Evolutionary conservation across 2,888 invertebrate species (phyloP), one percentile per base, ranked within the genome.

Genomic region (Trilocha varians): DNA sequence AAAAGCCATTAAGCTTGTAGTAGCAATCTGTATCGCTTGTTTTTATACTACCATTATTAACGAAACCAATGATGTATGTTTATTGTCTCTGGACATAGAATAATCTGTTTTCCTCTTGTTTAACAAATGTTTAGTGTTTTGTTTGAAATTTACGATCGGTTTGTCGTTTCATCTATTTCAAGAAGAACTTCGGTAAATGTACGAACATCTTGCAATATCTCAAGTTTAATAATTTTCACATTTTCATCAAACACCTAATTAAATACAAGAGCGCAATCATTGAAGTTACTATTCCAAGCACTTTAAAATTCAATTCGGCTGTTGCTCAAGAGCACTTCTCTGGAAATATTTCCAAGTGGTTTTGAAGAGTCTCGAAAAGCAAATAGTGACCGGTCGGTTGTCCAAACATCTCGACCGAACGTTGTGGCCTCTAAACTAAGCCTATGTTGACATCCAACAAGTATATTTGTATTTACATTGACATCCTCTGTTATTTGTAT

Each of bases 321-420:
- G 62, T 68, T 67, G 60, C 68, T 70, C 55, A 72, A 74, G 64
- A 64, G 62, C 62, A 63, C 55, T 58, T 61, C 61, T 70, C 65
- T 69, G 67, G 62, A 76, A 77, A 79, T 76, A 78, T 79, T 73
- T 79, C 76, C 59, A 67, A 79, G 78, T 75, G 72, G 67, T 74
- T 70, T 78, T 62, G 71, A 76, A 70, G 69, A 74, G 72, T 68
- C 71, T 64, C 64, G 43, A 45, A 61, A 63, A 65, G 70, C 72
- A 84, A 85, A 85, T 69, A 85, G 66, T 70, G 84, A 83, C 82
- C 83, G 82, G 80, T 82, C 65, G 69, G 67, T 70, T 79, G 69
- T 66, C 58, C 72, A 83, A 80, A 84, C 72, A 84, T 63, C 25
- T 67, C 68, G 65, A 50, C 60, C 59, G 53, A 57, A 62, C 62